phyloP scores from a whole-genome alignment of 2,797 vertebrate genomes.

The Numenius phaeopus region DNA sequence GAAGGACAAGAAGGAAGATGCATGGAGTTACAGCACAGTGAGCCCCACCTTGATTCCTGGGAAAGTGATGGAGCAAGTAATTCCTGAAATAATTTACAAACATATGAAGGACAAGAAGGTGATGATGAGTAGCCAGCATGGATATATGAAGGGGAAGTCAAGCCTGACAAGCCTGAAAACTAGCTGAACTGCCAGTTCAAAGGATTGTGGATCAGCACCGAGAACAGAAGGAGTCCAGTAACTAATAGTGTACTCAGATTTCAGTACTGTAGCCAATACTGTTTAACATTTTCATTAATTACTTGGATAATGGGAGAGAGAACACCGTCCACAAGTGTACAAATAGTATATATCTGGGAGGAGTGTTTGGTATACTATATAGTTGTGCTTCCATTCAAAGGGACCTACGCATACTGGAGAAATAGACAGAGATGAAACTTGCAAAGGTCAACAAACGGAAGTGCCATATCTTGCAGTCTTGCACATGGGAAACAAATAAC shows the following conservation, averaged over 20 bases:
- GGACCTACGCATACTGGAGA: background rate
- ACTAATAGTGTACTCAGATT: background rate
- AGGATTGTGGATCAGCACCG: background rate
- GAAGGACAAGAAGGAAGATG: background rate
- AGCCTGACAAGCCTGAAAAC: background rate
- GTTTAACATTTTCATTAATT: background rate
- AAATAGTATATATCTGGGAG: background rate
- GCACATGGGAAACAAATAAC: background rate
- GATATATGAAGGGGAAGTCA: background rate
- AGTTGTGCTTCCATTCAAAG: background rate
- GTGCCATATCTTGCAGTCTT: background rate
- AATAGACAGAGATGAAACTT: background rate
- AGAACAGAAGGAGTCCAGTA: background rate
- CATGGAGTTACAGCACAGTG: background rate
- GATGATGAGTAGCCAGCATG: background rate
- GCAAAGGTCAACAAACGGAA: accelerated
- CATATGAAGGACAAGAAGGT: background rate
- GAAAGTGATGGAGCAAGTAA: background rate
- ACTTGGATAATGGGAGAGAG: background rate
- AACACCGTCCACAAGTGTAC: background rate
- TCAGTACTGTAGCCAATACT: background rate
- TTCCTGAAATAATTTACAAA: background rate
- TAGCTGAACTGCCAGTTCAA: background rate
- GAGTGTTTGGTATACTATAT: background rate
- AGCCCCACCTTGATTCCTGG: background rate